phyloP scores from a whole-genome alignment of 53 echinoderm and acorn worm species.

The Henricia sp. region DNA sequence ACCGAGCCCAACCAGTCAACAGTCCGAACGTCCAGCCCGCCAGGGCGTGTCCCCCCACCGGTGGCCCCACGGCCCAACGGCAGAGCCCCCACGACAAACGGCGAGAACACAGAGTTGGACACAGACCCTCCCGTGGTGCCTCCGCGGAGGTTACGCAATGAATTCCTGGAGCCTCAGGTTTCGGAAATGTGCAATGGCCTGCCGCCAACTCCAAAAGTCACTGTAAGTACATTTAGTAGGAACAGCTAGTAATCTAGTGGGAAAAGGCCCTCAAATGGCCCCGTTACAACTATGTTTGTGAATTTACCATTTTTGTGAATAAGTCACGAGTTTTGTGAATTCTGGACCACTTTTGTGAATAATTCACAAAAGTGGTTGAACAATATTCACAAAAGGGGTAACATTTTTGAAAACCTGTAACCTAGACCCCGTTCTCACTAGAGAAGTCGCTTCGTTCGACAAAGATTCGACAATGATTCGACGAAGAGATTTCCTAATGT shows the following conservation, averaged over 20 bases:
- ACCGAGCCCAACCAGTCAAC: slow-evolving; percentile 50
- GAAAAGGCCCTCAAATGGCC: no score
- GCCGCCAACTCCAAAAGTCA: slow-evolving; percentile 96
- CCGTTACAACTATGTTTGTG: no score
- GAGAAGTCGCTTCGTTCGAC: no score
- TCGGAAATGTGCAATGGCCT: slow-evolving; percentile 77
- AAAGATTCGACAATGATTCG: no score
- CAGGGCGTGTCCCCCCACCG: slow-evolving; percentile 65
- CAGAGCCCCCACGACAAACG: slow-evolving; percentile 88
- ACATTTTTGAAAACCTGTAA: no score
- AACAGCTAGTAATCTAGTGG: background rate
- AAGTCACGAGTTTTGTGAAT: no score
- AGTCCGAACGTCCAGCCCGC: slow-evolving; percentile 28
- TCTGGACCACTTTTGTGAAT: no score
- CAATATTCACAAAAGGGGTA: no score
- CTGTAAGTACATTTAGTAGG: slow-evolving; percentile 72
- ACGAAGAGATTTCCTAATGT: no score
- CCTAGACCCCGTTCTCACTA: no score
- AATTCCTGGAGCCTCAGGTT: slow-evolving; percentile 76
- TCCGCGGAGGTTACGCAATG: slow-evolving; percentile 88
- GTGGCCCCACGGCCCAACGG: slow-evolving; percentile 78
- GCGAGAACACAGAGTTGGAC: slow-evolving; percentile 83
- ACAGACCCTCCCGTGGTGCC: slow-evolving; percentile 81
- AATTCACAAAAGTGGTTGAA: no score
- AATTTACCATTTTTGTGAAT: no score